Evolutionary conservation across 2,888 invertebrate genomes (phyloP).

Genomic region (Xiphydria camelus): DNA sequence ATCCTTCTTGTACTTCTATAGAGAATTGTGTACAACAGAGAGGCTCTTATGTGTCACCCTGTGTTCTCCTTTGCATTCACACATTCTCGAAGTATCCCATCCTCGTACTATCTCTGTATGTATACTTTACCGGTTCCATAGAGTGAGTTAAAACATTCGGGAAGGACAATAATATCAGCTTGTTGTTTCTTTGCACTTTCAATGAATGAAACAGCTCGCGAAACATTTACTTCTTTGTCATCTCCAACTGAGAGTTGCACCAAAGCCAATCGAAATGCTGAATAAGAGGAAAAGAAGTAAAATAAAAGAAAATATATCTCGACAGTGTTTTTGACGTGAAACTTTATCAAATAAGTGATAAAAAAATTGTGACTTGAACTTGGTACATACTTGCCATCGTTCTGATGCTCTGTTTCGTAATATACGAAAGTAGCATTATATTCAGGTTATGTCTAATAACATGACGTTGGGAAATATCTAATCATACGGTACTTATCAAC

Average conservation of each 20-base stretch:
- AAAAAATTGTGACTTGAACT: not conserved
- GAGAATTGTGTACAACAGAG: too few species aligned
- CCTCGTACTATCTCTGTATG: too few species aligned
- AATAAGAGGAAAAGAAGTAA: constrained; percentile 24
- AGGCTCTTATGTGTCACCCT: not conserved
- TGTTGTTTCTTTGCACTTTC: constrained; percentile 68
- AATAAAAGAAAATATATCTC: constrained; percentile 7
- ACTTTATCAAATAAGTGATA: not conserved
- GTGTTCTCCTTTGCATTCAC: too few species aligned
- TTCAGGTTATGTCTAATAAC: constrained; percentile 36
- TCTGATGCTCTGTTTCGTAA: constrained; percentile 26
- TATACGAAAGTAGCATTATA: constrained; percentile 28
- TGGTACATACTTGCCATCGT: constrained; percentile 42
- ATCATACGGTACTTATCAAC: too few species aligned
- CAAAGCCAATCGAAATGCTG: constrained; percentile 74
- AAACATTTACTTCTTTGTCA: constrained; percentile 76
- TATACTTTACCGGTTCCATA: constrained; percentile 79
- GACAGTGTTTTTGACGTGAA: too few species aligned
- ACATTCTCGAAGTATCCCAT: too few species aligned
- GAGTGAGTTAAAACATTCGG: constrained; percentile 94
- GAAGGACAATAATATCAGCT: constrained; percentile 70
- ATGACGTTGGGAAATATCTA: too few species aligned
- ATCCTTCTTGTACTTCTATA: not conserved
- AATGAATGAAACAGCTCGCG: constrained; percentile 72
- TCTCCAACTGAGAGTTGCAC: constrained; percentile 80